These are phyloP conservation scores for Habrosyne pyritoides DNA, from an alignment of 2,888 invertebrate genomes.

Conservation along the genomic window DNA sequence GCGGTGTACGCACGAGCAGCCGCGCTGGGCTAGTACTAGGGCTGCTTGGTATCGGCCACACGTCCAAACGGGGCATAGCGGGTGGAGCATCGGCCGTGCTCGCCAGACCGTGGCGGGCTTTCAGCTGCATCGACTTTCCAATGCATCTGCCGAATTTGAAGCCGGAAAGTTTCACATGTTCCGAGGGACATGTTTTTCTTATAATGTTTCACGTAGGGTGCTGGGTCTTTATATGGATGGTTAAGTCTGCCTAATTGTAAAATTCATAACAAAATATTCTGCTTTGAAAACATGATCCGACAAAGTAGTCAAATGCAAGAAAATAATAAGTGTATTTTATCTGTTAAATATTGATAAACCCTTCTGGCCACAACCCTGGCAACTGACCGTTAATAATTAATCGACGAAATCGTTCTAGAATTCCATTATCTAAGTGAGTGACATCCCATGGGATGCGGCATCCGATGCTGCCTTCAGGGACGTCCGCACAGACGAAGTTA, in stretches of 20 bases:
- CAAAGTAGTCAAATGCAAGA: background rate
- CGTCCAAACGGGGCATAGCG: slow-evolving; percentile 49
- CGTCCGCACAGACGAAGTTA: slow-evolving; percentile 67
- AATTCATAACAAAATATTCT: too few species aligned
- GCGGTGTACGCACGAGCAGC: slow-evolving; percentile 44
- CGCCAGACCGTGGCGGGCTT: slow-evolving; percentile 68
- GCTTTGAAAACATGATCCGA: background rate
- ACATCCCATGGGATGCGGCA: slow-evolving; percentile 68
- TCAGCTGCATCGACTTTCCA: slow-evolving; percentile 61
- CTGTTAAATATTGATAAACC: slow-evolving; percentile 22
- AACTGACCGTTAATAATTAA: slow-evolving; percentile 51
- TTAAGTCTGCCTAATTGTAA: too few species aligned
- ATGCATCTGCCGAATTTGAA: slow-evolving; percentile 46
- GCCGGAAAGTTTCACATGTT: background rate
- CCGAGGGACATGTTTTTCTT: background rate
- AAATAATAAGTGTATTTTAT: background rate
- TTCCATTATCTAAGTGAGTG: slow-evolving; percentile 75
- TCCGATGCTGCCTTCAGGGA: slow-evolving; percentile 67
- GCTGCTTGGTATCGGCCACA: slow-evolving; percentile 69
- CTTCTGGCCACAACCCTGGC: slow-evolving; percentile 17
- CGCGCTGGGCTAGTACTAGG: slow-evolving; percentile 26
- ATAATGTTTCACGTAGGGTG: too few species aligned
- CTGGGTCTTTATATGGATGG: background rate
- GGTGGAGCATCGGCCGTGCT: slow-evolving; percentile 44
- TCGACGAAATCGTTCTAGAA: slow-evolving; percentile 59